These are phyloP conservation scores for Sebastes nivosus DNA, from an alignment of 2,797 vertebrate genomes.

Conservation along the genomic window DNA sequence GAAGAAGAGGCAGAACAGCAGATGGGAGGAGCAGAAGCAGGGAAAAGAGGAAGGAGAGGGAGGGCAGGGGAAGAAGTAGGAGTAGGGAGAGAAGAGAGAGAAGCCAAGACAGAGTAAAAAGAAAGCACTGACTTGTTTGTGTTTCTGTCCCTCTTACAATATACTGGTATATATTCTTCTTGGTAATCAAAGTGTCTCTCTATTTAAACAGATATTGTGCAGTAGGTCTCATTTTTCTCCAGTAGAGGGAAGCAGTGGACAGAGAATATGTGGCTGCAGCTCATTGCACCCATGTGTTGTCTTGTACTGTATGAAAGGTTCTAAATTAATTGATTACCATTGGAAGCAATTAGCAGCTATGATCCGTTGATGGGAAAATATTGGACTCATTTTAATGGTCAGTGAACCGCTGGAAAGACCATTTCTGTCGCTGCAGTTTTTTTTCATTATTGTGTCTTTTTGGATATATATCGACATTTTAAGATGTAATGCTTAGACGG, in stretches of 20 bases:
- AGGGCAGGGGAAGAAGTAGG: constrained; percentile 51
- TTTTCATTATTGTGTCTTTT: constrained; percentile 1
- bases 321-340: constrained; percentile 57
- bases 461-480: background rate
- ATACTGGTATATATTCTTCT: background rate
- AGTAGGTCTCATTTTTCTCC: constrained; percentile 40
- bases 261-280: constrained; percentile 34
- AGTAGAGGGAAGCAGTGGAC: constrained; percentile 75
- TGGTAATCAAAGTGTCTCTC: background rate
- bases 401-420: constrained; percentile 8
- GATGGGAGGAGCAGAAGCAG: constrained; percentile 71
- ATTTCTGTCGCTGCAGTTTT: constrained; percentile 1
- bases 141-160: background rate
- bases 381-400: constrained; percentile 40
- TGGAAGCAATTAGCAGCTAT: constrained; percentile 46
- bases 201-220: background rate
- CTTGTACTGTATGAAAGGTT: constrained; percentile 23
- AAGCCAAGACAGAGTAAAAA: constrained; percentile 51
- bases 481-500: background rate
- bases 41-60: constrained; percentile 58
- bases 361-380: constrained; percentile 48
- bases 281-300: background rate
- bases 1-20: constrained; percentile 57
- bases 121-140: constrained; percentile 43
- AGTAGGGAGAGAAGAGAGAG: constrained; percentile 51